Evolutionary conservation across 2,113 vertebrate genomes (phyloP).

Genomic region (Mesocricetus auratus): DNA sequence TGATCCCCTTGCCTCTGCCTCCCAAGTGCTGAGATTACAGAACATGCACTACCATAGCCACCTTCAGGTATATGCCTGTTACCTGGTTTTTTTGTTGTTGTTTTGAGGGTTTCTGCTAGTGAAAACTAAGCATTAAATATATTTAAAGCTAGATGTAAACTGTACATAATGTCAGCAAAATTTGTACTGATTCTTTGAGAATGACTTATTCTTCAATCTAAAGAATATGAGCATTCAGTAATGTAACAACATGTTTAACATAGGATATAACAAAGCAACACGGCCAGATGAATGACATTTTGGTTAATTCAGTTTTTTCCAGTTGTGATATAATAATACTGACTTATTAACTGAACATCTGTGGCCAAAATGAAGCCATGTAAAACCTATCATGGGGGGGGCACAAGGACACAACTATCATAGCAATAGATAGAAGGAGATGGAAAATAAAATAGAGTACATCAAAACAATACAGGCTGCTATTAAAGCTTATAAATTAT

Average conservation of each 20-base stretch:
- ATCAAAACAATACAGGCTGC: constrained; percentile 20
- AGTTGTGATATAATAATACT: constrained; percentile 39
- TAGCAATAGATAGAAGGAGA: constrained; percentile 32
- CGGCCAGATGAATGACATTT: constrained; percentile 27
- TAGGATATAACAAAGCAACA: not conserved
- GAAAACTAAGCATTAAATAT: constrained; percentile 53
- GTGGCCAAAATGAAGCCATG: constrained; percentile 45
- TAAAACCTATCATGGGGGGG: not conserved
- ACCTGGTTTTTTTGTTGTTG: not conserved
- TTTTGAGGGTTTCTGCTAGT: not conserved
- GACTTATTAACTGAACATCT: not conserved
- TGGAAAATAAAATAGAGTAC: constrained; percentile 41
- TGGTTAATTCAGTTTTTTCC: constrained; percentile 38
- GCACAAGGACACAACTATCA: not conserved
- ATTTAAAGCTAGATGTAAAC: constrained; percentile 43
- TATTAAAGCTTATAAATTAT: constrained; percentile 53
- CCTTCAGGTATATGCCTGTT: not conserved
- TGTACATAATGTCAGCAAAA: constrained; percentile 49
- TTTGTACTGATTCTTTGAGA: not conserved
- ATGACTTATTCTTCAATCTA: constrained; percentile 19
- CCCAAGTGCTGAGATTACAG: not conserved
- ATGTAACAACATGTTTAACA: not conserved
- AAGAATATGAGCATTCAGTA: constrained; percentile 28
- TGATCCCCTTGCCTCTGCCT: not conserved
- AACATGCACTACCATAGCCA: not conserved